Evolutionary conservation across 1,140 invertebrate species (phyloP), one percentile per base, ranked within the genome.

Genomic region (Mylabris phalerata): DNA sequence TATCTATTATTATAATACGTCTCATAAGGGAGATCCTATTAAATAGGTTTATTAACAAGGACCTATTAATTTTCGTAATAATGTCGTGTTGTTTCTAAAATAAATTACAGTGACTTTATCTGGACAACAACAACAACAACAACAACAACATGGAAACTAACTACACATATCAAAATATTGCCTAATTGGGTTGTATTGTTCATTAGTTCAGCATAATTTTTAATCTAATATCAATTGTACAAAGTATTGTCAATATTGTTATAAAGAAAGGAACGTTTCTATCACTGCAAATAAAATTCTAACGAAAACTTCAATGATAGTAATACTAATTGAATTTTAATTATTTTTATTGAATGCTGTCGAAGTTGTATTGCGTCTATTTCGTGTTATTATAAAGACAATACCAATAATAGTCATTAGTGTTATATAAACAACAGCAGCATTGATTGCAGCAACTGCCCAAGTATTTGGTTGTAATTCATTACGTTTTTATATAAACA

Each of bases 401-500:
- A 64, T 50, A 25, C 64, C 66, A 38, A 70, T 49, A 32, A 65
- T 51, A n/a, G 60, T 19, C 60, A 70, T 68, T 11, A 70, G 40
- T 9, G 52, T 47, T 11, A 50, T 62, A 49, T 70, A 70, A 1
- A 67, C 50, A 13, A 50, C 45, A 55, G 55, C 43, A 25, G 65
- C 59, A 26, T 60, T 67, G 19, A 70, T 59, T 19, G 62, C 65
- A 24, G 68, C 60, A 4, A 48, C 27, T 9, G 59, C 59, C 70
- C 68, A 71, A 46, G 54, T 64, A 51, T 71, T 71, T 3, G 62
- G 63, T 7, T 45, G 56, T 27, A 64, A 63, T 41, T 59, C 52
- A 4, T 40, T 58, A 24, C 6, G 41, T 46, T 39, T n/a, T 60
- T 57, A 19, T 50, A 48, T 24, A 64, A n/a, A 59, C 59, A 19